Evolutionary conservation across 2,888 invertebrate genomes (phyloP).

Genomic region (Strigamia crassipes): DNA sequence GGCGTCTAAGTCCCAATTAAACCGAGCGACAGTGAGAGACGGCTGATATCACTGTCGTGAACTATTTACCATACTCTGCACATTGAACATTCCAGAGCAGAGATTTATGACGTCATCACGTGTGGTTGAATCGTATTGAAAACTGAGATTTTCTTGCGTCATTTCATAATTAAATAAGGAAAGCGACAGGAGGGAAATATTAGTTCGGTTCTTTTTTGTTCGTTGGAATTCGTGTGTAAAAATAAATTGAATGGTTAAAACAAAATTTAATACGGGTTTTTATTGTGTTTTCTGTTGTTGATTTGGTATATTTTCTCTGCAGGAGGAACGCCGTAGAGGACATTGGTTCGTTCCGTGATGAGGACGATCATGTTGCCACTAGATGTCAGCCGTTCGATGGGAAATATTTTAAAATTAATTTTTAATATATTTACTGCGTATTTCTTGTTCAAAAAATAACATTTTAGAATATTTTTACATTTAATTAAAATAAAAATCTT

Average conservation of each 20-base stretch:
- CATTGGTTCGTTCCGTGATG: background rate
- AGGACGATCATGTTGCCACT: background rate
- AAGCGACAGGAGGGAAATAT: background rate
- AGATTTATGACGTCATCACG: background rate
- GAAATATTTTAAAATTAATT: too few species aligned
- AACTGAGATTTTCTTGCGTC: background rate
- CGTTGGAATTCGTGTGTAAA: background rate
- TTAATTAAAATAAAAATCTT: too few species aligned
- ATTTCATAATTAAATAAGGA: background rate
- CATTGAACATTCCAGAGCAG: constrained; percentile 16
- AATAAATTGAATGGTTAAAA: background rate
- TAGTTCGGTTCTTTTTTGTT: background rate
- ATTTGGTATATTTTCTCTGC: background rate
- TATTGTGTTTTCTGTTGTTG: background rate
- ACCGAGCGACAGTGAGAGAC: constrained; percentile 8
- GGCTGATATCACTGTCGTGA: background rate
- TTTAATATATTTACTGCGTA: too few species aligned
- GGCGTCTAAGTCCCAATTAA: background rate
- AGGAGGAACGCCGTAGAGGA: background rate
- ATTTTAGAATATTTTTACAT: too few species aligned
- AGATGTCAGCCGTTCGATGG: background rate
- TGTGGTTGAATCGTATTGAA: background rate
- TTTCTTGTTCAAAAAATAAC: too few species aligned
- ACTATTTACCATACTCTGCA: constrained; percentile 16
- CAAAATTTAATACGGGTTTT: background rate